A percentile compares a stretch with the other conserved stretches of the same genome.
Evolutionary conservation across 2,797 vertebrate genomes (phyloP).

Genomic region (Onychomys torridus): DNA sequence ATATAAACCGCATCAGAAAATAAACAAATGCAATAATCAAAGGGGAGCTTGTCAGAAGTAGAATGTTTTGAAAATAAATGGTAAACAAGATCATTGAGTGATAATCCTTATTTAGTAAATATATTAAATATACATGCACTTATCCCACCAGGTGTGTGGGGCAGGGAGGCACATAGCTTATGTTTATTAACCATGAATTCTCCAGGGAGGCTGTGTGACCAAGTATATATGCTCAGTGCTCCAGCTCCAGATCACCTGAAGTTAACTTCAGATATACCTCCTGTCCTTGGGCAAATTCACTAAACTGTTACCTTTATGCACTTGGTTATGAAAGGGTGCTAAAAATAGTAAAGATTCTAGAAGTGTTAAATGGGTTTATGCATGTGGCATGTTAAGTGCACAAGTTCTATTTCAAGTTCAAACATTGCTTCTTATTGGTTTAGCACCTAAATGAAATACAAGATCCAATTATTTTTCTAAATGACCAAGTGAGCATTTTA

Average conservation of each 20-base stretch:
- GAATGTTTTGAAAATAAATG: slow-evolving; percentile 62
- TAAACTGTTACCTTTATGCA: background rate
- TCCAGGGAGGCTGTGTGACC: background rate
- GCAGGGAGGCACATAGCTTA: background rate
- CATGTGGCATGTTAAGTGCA: background rate
- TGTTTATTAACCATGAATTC: background rate
- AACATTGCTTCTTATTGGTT: background rate
- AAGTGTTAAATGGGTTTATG: background rate
- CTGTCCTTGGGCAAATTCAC: background rate
- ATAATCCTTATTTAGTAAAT: slow-evolving; percentile 51
- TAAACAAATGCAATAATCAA: slow-evolving; percentile 10
- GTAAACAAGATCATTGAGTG: slow-evolving; percentile 19
- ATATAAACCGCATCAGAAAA: background rate
- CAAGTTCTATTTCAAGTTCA: background rate
- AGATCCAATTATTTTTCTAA: background rate
- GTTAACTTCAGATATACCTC: slow-evolving; percentile 15
- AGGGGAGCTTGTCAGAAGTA: slow-evolving; percentile 12
- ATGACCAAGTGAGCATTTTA: background rate
- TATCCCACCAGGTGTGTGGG: background rate
- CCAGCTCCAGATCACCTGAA: background rate
- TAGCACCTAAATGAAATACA: slow-evolving; percentile 16
- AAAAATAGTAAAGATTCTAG: background rate
- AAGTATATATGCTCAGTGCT: background rate
- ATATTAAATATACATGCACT: background rate
- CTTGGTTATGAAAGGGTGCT: background rate